Conservation (phyloP, 2,797 vertebrate species). For the Lepilemur ruficaudatus region DNA sequence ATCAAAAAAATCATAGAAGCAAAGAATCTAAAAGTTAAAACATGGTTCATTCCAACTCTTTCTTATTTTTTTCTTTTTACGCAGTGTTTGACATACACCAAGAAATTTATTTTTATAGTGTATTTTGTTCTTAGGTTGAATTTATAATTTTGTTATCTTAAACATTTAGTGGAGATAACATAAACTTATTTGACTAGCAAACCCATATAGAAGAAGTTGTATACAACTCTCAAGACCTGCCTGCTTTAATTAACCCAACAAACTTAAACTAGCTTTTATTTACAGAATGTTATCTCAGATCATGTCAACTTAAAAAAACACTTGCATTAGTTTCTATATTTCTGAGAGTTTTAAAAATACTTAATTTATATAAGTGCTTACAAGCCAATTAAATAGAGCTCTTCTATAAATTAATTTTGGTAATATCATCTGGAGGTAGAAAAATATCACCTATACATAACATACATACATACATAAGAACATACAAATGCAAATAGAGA, state of each 20-base stretch:
- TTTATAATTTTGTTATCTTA: not conserved
- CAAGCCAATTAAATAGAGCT: not conserved
- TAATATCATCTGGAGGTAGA: not conserved
- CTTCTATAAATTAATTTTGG: constrained; percentile 1
- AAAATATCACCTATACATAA: not conserved
- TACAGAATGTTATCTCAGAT: not conserved
- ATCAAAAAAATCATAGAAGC: not conserved
- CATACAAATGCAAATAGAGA: not conserved
- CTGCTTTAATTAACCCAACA: not conserved
- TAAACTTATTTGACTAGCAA: not conserved
- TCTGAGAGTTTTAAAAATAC: not conserved
- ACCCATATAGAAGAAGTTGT: not conserved
- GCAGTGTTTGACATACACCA: not conserved
- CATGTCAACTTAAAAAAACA: not conserved
- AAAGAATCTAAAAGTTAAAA: not conserved
- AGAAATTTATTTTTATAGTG: not conserved
- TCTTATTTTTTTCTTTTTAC: not conserved
- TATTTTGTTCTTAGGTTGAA: not conserved
- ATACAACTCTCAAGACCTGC: not conserved
- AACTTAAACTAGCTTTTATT: not conserved
- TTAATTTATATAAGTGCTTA: not conserved
- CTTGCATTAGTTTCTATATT: not conserved
- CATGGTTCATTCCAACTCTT: not conserved
- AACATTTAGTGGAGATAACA: not conserved
- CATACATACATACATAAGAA: not conserved